Evolutionary conservation across 2,113 vertebrate genomes (phyloP).

Genomic region (Zosterops hypoxanthus): DNA sequence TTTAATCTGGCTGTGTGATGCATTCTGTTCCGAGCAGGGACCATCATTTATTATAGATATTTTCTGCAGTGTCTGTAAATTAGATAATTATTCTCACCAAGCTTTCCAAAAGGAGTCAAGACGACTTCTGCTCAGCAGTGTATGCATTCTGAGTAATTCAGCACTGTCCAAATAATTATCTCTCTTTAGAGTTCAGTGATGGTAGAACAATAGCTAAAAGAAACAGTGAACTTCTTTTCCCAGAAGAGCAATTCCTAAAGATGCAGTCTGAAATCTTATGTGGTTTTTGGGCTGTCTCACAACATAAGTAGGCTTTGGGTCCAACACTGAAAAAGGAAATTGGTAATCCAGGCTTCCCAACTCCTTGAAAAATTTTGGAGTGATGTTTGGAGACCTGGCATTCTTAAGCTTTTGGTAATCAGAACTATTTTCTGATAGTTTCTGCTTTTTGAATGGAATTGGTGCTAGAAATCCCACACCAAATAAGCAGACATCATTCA

Average conservation of each 20-base stretch:
- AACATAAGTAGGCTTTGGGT: not conserved
- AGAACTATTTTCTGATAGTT: not conserved
- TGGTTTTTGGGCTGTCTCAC: not conserved
- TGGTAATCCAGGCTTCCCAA: not conserved
- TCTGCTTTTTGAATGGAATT: not conserved
- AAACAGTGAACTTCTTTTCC: not conserved
- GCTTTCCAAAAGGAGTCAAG: slow-evolving; percentile 40
- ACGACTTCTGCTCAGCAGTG: not conserved
- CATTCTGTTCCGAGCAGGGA: slow-evolving; percentile 36
- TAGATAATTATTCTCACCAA: slow-evolving; percentile 57
- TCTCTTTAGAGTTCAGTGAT: not conserved
- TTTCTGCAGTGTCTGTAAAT: slow-evolving; percentile 64
- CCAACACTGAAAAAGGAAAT: not conserved
- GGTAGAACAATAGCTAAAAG: not conserved
- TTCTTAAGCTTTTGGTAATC: not conserved
- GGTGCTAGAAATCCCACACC: not conserved
- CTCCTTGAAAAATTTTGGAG: not conserved
- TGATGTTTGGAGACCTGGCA: not conserved
- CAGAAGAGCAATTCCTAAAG: not conserved
- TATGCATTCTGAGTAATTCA: slow-evolving; percentile 1
- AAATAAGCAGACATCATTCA: not conserved
- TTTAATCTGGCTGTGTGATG: slow-evolving; percentile 47
- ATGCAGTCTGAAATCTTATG: not conserved
- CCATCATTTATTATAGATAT: slow-evolving; percentile 44
- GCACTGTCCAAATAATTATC: slow-evolving; percentile 15